Percentiles rank a stretch among this genome's conserved stretches.
phyloP scores from a whole-genome alignment of 2,113 vertebrate genomes.

The Aptenodytes forsteri region DNA sequence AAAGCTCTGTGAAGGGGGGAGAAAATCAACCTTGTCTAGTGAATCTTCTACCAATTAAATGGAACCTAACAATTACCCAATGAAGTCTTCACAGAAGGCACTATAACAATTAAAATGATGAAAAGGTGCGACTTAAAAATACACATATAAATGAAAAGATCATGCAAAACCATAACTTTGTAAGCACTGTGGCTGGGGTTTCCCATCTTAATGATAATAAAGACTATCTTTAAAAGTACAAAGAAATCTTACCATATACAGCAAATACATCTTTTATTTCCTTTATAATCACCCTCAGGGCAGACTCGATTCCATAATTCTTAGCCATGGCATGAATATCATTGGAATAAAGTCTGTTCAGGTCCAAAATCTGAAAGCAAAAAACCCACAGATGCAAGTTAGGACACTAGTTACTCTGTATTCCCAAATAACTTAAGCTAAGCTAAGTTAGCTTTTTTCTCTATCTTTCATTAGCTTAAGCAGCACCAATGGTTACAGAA shows the following conservation, averaged over 20 bases:
- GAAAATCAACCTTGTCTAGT: background rate
- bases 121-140: background rate
- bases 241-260: conserved; percentile 86
- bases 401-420: background rate
- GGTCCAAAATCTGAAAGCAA: conserved; percentile 82
- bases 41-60: background rate
- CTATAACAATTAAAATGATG: background rate
- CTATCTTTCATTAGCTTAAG: background rate
- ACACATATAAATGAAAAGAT: background rate
- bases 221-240: background rate
- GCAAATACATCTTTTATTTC: conserved; percentile 99
- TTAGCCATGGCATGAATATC: conserved; percentile 94
- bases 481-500: background rate
- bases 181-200: background rate
- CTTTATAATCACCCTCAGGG: conserved; percentile 90
- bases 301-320: conserved; percentile 93
- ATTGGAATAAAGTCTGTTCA: conserved; percentile 90
- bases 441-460: background rate
- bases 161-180: background rate
- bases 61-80: background rate
- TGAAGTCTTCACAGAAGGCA: background rate
- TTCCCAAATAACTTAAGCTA: background rate
- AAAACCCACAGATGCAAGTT: background rate
- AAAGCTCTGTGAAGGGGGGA: background rate
- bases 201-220: background rate